Base-by-base conservation (phyloP, 2,888 invertebrate species). In the Drosophila barbarae region DNA sequence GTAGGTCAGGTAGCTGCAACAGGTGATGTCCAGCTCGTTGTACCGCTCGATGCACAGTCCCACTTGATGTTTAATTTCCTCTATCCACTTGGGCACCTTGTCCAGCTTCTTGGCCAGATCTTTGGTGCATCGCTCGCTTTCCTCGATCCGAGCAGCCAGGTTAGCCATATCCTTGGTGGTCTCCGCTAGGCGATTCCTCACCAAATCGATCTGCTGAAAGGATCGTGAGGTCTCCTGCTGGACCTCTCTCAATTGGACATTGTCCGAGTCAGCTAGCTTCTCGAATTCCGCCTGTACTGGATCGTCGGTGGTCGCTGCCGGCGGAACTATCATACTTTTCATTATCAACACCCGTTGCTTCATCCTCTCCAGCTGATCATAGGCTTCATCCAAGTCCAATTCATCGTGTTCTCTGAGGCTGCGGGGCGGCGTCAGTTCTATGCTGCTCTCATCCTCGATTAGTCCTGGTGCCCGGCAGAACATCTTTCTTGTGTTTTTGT, bases 31-130 rank as follows among this genome's bases (percentile, higher is more conserved):
- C n/a, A 73, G 12, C 10, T 68, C 54, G 2, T 36, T 32, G 23
- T 46, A 56, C 9, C 71, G 68, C 30, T 71, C 68, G 2, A 71
- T 3, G 23, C 73, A 71, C 10, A 64, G 13, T 1, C 28, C 67
- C 8, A 21, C n/a, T 9, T 44, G 39, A 1, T 68, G 46, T 18
- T 58, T 12, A 2, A 13, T 18, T 0, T 41, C 32, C 23, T 30
- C 46, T 6, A 36, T 23, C 67, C 71, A 71, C 13, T 56, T 42
- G 38, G 26, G 52, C 34, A 68, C 34, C n/a, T 49, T 4, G 2
- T 8, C 35, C 3, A 64, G 8, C 10, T 35, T 39, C 1, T 41
- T n/a, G 1, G 38, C 1, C 35, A 73, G 6, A 5, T 39, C 23
- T 9, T 10, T 15, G 7, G 38, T 38, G 38, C 56, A 39, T 0